A percentile compares a stretch with the other conserved stretches of the same genome.
phyloP scores from a whole-genome alignment of 2,888 invertebrate species.

The Hartigia nigra region DNA sequence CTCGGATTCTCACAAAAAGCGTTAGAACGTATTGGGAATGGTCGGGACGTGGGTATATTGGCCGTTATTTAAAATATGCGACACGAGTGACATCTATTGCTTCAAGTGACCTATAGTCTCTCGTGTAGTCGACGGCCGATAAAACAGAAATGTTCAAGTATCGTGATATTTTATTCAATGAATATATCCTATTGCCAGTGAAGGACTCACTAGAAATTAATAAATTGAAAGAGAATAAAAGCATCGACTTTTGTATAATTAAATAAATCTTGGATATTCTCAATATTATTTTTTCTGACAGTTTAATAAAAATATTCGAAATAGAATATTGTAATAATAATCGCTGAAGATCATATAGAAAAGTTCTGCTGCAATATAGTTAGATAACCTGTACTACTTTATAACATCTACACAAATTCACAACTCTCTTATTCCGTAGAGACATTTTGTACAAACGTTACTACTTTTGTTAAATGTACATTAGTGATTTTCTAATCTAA shows the following conservation, averaged over 20 bases:
- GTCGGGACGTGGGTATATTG: neutral
- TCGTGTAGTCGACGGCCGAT: conserved; percentile 2
- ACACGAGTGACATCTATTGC: conserved; percentile 8
- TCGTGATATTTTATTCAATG: neutral
- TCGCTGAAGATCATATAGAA: neutral
- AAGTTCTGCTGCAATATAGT: neutral
- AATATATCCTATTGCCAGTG: neutral
- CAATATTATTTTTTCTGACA: neutral
- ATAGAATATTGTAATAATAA: too few relatives aligned
- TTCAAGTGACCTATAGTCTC: neutral
- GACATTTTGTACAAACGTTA: neutral
- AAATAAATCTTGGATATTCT: neutral
- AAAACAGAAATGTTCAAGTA: conserved; percentile 7
- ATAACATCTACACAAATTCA: neutral
- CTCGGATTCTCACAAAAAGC: neutral
- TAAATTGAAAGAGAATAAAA: neutral
- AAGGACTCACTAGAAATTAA: neutral
- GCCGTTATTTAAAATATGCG: neutral
- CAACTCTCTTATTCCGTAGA: neutral
- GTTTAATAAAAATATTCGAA: too few relatives aligned
- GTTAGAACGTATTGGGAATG: neutral
- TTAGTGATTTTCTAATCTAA: neutral
- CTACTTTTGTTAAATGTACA: neutral
- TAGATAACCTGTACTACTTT: neutral
- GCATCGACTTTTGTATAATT: neutral